Percentiles rank a stretch among this genome's conserved stretches.
phyloP scores from a whole-genome alignment of 2,113 vertebrate species.

The Bos indicus region DNA sequence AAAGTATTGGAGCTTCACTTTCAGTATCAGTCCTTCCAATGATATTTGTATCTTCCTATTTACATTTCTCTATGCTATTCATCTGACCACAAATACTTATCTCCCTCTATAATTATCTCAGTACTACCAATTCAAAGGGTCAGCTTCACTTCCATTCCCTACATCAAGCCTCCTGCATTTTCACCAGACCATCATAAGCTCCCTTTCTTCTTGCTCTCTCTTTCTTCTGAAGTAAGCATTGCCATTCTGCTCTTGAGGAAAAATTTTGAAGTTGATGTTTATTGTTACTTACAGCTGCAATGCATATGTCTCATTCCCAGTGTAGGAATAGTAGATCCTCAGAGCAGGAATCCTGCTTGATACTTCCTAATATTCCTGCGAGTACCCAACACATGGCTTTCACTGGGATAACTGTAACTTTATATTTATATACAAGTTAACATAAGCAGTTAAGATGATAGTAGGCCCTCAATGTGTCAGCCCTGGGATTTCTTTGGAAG shows the following conservation, averaged over 20 bases:
- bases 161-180: not conserved
- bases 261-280: not conserved
- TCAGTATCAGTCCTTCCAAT: not conserved
- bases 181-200: not conserved
- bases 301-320: not conserved
- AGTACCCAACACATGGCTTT: not conserved
- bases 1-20: not conserved
- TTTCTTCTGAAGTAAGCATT: not conserved
- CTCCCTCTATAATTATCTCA: not conserved
- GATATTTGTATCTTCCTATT: not conserved
- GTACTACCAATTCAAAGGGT: not conserved
- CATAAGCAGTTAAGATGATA: not conserved
- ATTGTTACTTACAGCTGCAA: not conserved
- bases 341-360: not conserved
- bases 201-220: not conserved
- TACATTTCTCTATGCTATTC: not conserved
- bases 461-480: not conserved
- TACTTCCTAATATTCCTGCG: not conserved
- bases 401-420: slow-evolving; percentile 2
- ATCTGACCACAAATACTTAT: not conserved
- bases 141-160: not conserved
- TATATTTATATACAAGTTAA: not conserved
- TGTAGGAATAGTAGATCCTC: not conserved
- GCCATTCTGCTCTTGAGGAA: not conserved
- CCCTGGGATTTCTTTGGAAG: too few species aligned